Percentiles rank a stretch among this genome's conserved stretches.
phyloP scores from a whole-genome alignment of 2,113 vertebrate genomes.

The Stictonetta naevosa region DNA sequence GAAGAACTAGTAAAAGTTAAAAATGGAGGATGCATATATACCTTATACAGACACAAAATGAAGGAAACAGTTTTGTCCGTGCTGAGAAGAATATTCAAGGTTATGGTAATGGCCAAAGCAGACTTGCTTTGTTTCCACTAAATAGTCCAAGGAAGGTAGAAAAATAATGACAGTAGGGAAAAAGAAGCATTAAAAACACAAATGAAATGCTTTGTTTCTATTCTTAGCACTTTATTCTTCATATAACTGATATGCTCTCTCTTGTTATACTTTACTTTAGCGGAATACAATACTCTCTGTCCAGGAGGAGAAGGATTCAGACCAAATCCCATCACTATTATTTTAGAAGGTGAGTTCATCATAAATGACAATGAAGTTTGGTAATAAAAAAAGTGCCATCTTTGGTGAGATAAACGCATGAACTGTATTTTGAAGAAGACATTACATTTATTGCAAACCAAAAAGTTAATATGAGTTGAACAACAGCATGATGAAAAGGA shows the following conservation, averaged over 20 bases:
- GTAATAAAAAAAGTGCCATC: background rate
- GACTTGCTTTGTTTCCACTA: background rate
- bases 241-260: background rate
- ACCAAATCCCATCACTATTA: constrained; percentile 87
- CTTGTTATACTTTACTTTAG: constrained; percentile 57
- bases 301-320: constrained; percentile 89
- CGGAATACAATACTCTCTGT: constrained; percentile 87
- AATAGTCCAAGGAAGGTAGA: background rate
- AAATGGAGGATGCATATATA: background rate
- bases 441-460: background rate
- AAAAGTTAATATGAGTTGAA: background rate
- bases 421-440: background rate
- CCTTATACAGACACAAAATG: background rate
- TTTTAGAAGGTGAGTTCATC: constrained; percentile 83
- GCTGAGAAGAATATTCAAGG: background rate
- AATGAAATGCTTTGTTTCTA: background rate
- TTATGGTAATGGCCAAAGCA: background rate
- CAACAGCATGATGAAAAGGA: background rate
- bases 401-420: background rate
- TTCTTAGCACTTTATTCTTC: background rate
- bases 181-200: background rate
- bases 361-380: background rate
- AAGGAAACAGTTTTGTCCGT: background rate
- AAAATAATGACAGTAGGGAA: background rate
- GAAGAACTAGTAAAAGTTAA: background rate